Evolutionary conservation across 2,113 vertebrate genomes (phyloP), one percentile per base, ranked within the genome.

Genomic region (Podarcis raffonei): DNA sequence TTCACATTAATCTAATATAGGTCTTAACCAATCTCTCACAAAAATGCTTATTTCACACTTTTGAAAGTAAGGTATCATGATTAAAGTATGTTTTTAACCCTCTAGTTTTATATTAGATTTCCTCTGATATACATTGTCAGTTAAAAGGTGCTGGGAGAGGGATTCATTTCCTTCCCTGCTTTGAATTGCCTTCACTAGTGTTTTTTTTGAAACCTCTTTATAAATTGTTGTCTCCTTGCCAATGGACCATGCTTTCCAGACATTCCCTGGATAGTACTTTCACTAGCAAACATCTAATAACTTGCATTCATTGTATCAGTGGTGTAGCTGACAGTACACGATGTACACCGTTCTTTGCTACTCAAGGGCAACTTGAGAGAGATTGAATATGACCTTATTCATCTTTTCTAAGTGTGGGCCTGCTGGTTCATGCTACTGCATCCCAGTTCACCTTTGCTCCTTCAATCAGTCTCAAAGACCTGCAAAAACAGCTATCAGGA

Each of bases 1-100:
- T 89, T 66, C 79, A 82, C 68, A 79, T 78, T 75, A 90, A 92
- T 81, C 90, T 25, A 87, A 77, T 68, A 27, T 69, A 20, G 39
- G 13, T 79, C 39, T 79, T 87, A 37, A 11, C 22, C n/a, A 37
- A 9, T 35, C 27, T 32, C 39, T 53, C 25, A 12, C 39, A 84
- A 71, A 84, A 72, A 11, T 53, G 16, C 9, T 62, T 69, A 16
- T 16, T 69, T 27, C 37, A 68, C 30, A 23, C 35, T 83, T 42
- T 42, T 83, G 62, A 83, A 69, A 25, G 22, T 68, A 66, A 66
- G 23, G 5, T 66, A 68, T 68, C 62, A 18, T 62, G 59, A 18
- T 62, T 62, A 16, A 13, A 6, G 32, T 42, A 16, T 83, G 15
- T 65, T 69, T 79, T 53, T 48, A 68, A 78, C 37, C 74, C 9